These are phyloP conservation scores for Platorchestia sp. DNA, from an alignment of 1,140 invertebrate genomes.

Conservation along the genomic window DNA sequence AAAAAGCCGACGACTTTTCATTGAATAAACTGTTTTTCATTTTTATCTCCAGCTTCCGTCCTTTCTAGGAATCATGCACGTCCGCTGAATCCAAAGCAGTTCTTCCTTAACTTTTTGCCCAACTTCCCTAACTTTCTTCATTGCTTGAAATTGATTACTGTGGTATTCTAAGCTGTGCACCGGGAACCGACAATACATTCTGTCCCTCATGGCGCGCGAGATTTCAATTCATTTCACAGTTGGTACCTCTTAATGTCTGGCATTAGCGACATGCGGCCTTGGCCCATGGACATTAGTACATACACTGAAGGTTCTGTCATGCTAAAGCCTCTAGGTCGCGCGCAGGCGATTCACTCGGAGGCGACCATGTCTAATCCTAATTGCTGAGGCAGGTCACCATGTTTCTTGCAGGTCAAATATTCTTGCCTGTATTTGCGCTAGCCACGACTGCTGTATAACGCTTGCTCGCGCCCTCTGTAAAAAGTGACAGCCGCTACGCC, in stretches of 20 bases:
- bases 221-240: background rate
- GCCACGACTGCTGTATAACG: background rate
- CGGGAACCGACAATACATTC: background rate
- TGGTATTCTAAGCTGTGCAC: background rate
- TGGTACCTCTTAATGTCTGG: background rate
- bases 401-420: background rate
- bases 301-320: background rate
- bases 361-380: background rate
- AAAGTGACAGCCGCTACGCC: background rate
- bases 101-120: background rate
- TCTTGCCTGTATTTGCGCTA: background rate
- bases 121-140: too few species aligned
- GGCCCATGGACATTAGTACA: background rate
- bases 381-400: background rate
- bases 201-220: background rate
- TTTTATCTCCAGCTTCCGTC: background rate
- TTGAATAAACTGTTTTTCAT: background rate
- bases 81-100: background rate
- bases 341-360: background rate
- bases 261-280: background rate
- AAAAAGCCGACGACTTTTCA: background rate
- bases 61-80: background rate
- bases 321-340: background rate
- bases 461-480: background rate
- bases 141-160: background rate